Percentiles rank a stretch among this genome's conserved stretches.
Evolutionary conservation across 2,888 invertebrate species (phyloP).

Genomic region (Julus scandinavius): DNA sequence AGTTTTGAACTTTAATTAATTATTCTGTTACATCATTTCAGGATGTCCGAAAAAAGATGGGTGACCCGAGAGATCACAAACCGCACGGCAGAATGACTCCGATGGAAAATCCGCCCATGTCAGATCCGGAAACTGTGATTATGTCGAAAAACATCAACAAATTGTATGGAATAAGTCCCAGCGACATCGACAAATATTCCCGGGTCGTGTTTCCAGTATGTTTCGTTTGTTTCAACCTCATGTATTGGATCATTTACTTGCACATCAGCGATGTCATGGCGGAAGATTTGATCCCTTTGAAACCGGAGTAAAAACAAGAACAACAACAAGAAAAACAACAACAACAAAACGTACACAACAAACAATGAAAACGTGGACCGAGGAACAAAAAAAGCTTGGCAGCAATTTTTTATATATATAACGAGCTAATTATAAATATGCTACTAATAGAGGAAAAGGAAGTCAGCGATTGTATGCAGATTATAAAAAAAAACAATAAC

Average conservation of each 20-base stretch:
- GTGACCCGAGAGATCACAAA: conserved; percentile 88
- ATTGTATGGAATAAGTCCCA: conserved; percentile 89
- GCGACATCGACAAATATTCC: conserved; percentile 99
- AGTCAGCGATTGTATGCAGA: neutral
- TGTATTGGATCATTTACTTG: conserved; percentile 97
- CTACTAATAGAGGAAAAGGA: neutral
- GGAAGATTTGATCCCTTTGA: conserved; percentile 87
- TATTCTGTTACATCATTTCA: conserved; percentile 64
- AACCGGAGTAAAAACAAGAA: conserved; percentile 61
- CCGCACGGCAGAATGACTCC: conserved; percentile 66
- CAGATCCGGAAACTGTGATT: conserved; percentile 54
- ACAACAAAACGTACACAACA: neutral
- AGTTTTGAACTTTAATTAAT: neutral
- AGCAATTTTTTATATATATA: conserved; percentile 39
- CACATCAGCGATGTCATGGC: conserved; percentile 96
- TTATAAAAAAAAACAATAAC: neutral
- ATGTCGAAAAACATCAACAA: conserved; percentile 77
- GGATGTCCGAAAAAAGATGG: conserved; percentile 95
- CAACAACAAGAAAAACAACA: neutral
- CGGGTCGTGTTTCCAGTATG: conserved; percentile 98
- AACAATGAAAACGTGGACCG: neutral
- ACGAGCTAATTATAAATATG: neutral
- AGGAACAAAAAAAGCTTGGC: neutral
- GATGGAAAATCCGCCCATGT: conserved; percentile 51
- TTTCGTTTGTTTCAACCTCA: conserved; percentile 98